Evolutionary conservation across 2,888 invertebrate species (phyloP), one percentile per base, ranked within the genome.

Genomic region (Aphidius colemani): DNA sequence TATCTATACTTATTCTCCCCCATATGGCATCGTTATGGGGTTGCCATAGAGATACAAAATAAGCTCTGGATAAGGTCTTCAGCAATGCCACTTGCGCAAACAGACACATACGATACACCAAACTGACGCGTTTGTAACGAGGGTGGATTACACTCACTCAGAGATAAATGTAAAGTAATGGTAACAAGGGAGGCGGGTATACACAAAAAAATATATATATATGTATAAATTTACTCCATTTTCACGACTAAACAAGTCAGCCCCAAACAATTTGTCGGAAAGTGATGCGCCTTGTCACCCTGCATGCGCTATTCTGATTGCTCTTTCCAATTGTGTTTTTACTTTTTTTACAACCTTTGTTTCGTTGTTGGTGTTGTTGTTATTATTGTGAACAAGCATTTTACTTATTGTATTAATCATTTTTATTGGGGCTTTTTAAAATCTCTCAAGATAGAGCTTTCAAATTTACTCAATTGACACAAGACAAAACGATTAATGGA

Each of bases 161-260:
- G 77, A 81, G 81, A 82, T 81, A 82, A 82, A 82, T 81, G 79
- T 81, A 79, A 80, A 76, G 80, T 75, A 77, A 79, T 75, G 57
- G 78, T 80, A 81, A 81, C 80, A 81, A 81, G 81, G 79, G 78
- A 77, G 81, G 81, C 73, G 76, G 63, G 66, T 44, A 30, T 30
- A 30, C 30, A 30, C 30, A 3, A 2, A 30, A 30, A 30, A 5
- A 30, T 30, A 30, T 30, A 30, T 30, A 30, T 30, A 30, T 2
- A 30, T 69, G 74, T 74, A 78, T 78, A 80, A 78, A 78, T 76
- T 75, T 76, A 78, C 78, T 79, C 79, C 74, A 81, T 81, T 80
- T 80, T 76, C 71, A 69, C 76, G 74, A 76, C 79, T 79, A 81
- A 80, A 78, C 76, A 79, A 80, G 80, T 77, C 80, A 74, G 76